A percentile compares a stretch with the other conserved stretches of the same genome.
These are phyloP conservation scores for Phoebastria nigripes DNA, from an alignment of 2,797 vertebrate species.

Conservation along the genomic window DNA sequence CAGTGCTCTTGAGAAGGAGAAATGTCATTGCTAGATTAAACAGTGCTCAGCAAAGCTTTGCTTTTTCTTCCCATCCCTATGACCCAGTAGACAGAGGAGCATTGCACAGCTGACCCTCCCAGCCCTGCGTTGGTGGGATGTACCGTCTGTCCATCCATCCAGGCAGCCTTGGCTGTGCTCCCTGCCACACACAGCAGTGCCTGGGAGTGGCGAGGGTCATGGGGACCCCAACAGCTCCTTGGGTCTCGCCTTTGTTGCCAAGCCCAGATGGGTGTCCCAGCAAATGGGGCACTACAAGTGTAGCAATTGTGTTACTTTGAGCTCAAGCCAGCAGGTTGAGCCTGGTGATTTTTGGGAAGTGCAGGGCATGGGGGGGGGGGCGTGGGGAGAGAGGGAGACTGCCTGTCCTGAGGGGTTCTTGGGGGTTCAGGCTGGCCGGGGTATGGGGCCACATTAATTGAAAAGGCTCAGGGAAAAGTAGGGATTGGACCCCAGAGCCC, in stretches of 20 bases:
- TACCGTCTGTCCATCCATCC: neutral
- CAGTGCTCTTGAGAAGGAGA: neutral
- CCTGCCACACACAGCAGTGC: neutral
- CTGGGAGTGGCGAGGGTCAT: fast-evolving
- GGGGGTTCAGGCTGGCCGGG: neutral
- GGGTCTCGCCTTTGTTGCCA: neutral
- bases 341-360: neutral
- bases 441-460: neutral
- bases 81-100: no score
- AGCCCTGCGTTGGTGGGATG: neutral
- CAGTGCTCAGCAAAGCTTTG: neutral
- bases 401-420: neutral
- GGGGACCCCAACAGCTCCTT: neutral
- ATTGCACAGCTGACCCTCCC: neutral
- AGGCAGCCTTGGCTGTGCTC: neutral
- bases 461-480: neutral
- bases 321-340: neutral
- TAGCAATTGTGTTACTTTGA: neutral
- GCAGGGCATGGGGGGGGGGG: no score
- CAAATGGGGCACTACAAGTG: neutral
- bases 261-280: neutral
- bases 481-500: neutral
- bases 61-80: neutral
- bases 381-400: neutral
- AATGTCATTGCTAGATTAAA: neutral